These are phyloP conservation scores for Columba guinea DNA, from an alignment of 2,797 vertebrate genomes.

Conservation along the genomic window DNA sequence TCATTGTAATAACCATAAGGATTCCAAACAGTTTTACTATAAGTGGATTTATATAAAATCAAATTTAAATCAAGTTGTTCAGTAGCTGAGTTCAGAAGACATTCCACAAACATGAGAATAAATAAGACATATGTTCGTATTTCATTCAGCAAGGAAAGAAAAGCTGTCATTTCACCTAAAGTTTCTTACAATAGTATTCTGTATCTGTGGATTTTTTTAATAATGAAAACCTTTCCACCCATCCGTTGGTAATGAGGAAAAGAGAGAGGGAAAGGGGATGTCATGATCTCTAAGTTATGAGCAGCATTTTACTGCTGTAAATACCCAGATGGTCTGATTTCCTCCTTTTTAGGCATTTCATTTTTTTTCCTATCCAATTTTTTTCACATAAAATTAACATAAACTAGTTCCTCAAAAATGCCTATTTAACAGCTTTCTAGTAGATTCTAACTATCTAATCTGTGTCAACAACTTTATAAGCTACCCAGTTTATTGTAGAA, in stretches of 20 bases:
- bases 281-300: constrained; percentile 33
- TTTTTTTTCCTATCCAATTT: not conserved
- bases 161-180: not conserved
- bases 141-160: not conserved
- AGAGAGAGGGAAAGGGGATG: constrained; percentile 24
- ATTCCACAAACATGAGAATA: not conserved
- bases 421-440: not conserved
- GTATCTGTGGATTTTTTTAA: constrained; percentile 27
- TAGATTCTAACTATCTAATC: not conserved
- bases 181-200: not conserved
- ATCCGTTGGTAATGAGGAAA: constrained; percentile 39
- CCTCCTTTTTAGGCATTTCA: not conserved
- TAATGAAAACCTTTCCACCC: constrained; percentile 46
- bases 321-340: constrained; percentile 15
- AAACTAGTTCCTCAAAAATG: not conserved
- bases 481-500: not conserved
- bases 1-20: not conserved
- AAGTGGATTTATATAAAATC: not conserved
- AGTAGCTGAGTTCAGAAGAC: not conserved
- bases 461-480: constrained; percentile 28
- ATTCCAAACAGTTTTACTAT: not conserved
- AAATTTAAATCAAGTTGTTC: not conserved
- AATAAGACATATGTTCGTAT: not conserved
- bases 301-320: constrained; percentile 14
- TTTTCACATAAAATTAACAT: not conserved